These are phyloP conservation scores for Aurelia aurita complex sp. Pacific DNA, from an alignment of 30 jellyfish, hydroid and myxozoan genomes.

Conservation along the genomic window DNA sequence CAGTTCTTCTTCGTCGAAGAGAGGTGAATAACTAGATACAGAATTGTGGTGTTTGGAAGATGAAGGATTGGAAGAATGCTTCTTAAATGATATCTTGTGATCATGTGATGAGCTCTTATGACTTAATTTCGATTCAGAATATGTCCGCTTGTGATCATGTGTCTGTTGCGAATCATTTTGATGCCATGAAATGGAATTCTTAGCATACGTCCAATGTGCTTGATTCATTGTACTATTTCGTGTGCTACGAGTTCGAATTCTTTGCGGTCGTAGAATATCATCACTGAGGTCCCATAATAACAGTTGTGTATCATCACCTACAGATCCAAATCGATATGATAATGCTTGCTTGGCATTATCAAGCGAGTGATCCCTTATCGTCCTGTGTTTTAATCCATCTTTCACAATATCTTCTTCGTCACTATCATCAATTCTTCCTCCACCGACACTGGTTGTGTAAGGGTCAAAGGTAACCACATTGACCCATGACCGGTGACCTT, in stretches of 20 bases:
- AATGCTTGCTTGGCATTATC: constrained; percentile 40
- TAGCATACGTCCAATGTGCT: constrained; percentile 81
- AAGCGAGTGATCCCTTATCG: constrained; percentile 42
- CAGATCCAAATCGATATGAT: constrained; percentile 94
- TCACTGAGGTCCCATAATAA: constrained; percentile 93
- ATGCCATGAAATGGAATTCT: constrained; percentile 21
- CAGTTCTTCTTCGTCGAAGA: constrained; percentile 69
- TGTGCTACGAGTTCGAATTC: constrained; percentile 84
- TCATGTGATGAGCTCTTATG: constrained; percentile 39
- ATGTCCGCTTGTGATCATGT: constrained; percentile 16
- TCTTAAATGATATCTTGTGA: constrained; percentile 36
- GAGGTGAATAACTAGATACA: constrained; percentile 82
- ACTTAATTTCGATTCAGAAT: constrained; percentile 19
- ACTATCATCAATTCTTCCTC: constrained; percentile 60
- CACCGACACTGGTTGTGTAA: constrained; percentile 80
- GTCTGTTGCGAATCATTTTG: constrained; percentile 31
- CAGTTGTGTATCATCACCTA: constrained; percentile 96
- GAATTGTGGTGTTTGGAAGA: constrained; percentile 76
- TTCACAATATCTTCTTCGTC: constrained; percentile 83
- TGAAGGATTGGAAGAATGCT: constrained; percentile 59
- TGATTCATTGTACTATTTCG: constrained; percentile 74
- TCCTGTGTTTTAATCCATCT: constrained; percentile 24
- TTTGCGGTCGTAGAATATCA: constrained; percentile 88
- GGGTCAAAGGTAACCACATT: constrained; percentile 94
- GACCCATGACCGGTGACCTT: constrained; percentile 98